Conservation (phyloP, 2,113 vertebrate species). For the Urocolius indicus region DNA sequence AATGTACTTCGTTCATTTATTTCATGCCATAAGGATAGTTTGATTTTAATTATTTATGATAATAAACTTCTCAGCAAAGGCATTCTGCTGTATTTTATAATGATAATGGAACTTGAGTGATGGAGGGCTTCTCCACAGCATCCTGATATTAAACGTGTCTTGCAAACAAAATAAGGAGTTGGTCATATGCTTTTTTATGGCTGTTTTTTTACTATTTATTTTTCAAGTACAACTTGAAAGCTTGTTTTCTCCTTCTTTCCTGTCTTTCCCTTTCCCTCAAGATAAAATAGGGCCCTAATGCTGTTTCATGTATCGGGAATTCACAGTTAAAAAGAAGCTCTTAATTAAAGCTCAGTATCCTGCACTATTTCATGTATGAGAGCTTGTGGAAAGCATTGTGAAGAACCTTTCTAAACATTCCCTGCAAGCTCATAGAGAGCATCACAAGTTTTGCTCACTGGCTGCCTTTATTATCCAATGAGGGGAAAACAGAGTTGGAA, state of each 20-base stretch:
- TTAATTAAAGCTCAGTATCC: conserved; percentile 30
- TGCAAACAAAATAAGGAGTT: conserved; percentile 12
- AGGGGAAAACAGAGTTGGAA: not conserved
- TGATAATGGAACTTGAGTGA: conserved; percentile 51
- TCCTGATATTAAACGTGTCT: conserved; percentile 15
- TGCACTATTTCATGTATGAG: not conserved
- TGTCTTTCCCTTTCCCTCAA: not conserved
- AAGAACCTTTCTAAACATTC: not conserved
- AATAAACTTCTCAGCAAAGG: conserved; percentile 41
- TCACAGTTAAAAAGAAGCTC: not conserved
- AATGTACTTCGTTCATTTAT: conserved; percentile 51
- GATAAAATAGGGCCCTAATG: not conserved
- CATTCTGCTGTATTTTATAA: conserved; percentile 36
- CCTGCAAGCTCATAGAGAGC: not conserved
- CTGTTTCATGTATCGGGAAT: conserved; percentile 13
- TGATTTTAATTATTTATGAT: conserved; percentile 69
- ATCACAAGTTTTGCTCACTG: not conserved
- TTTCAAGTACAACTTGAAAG: not conserved
- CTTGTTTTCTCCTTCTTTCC: not conserved
- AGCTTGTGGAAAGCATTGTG: not conserved
- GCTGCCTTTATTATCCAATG: not conserved
- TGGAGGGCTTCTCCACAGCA: not conserved
- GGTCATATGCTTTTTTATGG: not conserved
- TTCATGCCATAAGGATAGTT: conserved; percentile 41
- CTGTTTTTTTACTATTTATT: not conserved